Base-by-base conservation (phyloP, 2,888 invertebrate genomes). In the Halocaridina rubra region DNA sequence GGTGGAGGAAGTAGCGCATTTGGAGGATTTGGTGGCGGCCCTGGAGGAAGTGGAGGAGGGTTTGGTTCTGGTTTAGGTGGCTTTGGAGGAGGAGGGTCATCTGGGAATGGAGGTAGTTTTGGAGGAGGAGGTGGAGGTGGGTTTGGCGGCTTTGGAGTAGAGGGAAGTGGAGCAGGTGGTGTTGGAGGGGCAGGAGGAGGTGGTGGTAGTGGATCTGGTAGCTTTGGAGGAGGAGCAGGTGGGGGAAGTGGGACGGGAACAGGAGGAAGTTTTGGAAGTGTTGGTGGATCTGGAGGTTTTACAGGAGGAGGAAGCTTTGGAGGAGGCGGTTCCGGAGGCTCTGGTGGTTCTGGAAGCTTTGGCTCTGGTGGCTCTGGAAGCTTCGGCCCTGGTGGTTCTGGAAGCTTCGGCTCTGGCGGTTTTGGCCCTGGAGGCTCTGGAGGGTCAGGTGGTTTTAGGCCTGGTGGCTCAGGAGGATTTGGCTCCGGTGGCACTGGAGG, bases 211-310 rank as follows among this genome's bases (percentile, higher is more conserved):
- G 61, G 80, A 0, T 46, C 16, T 13, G 79, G 84, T 7, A 32
- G 61, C 32, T 32, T 57, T 33, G 80, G 84, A 59, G 79, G 86
- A 39, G 76, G 81, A n/a, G 76, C 27, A 53, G 71, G 76, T 4
- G 39, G 64, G 24, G 32, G 59, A 16, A 33, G 75, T n/a, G 27
- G 32, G 29, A 69, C 57, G 3, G 77, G 81, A 53, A 53, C 53
- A 53, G 81, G 72, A 4, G 69, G 33, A 69, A 72, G 78, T 10
- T 59, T 57, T 39, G 84, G 39, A 59, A 29, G 59, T 8, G 22
- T 24, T 3, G 75, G 76, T 10, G 80, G 71, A n/a, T 29, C 13
- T 67, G 76, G 76, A 24, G 61, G 75, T 0, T 32, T 53, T 57
- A 77, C 76, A 19, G 71, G 57, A 39, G 77, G 77, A 53, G 71